A percentile compares a stretch with the other conserved stretches of the same genome.
phyloP scores from a whole-genome alignment of 2,797 vertebrate species.

The Argyrosomus regius region DNA sequence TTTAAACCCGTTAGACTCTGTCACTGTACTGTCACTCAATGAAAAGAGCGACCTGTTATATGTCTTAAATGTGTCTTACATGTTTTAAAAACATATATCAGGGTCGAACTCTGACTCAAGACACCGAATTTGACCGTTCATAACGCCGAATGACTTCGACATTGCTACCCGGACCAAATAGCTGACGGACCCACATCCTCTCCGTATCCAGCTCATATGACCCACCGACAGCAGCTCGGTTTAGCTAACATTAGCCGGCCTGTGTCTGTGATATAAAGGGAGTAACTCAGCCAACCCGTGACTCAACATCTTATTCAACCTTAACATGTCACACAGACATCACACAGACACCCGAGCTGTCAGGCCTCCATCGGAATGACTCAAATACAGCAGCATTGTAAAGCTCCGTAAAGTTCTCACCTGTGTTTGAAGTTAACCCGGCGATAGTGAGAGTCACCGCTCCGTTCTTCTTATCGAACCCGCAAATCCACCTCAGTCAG shows the following conservation, averaged over 20 bases:
- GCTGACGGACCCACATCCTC: conserved; percentile 76
- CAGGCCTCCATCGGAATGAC: neutral
- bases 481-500: neutral
- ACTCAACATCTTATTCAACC: neutral
- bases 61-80: too few species aligned
- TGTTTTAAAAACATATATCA: neutral
- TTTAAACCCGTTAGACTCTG: neutral
- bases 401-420: conserved; percentile 44
- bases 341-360: neutral
- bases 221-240: neutral
- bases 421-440: conserved; percentile 46
- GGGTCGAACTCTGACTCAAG: neutral
- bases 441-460: neutral
- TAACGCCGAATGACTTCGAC: neutral
- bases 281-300: too few species aligned
- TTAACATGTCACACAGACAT: too few species aligned
- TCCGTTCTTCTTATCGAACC: neutral
- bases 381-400: too few species aligned
- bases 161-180: conserved; percentile 67
- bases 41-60: too few species aligned
- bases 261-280: too few species aligned
- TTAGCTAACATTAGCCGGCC: neutral
- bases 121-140: neutral
- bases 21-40: too few species aligned
- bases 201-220: neutral